Evolutionary conservation across 1,140 invertebrate genomes (phyloP).

Genomic region (Lucilia sericata): DNA sequence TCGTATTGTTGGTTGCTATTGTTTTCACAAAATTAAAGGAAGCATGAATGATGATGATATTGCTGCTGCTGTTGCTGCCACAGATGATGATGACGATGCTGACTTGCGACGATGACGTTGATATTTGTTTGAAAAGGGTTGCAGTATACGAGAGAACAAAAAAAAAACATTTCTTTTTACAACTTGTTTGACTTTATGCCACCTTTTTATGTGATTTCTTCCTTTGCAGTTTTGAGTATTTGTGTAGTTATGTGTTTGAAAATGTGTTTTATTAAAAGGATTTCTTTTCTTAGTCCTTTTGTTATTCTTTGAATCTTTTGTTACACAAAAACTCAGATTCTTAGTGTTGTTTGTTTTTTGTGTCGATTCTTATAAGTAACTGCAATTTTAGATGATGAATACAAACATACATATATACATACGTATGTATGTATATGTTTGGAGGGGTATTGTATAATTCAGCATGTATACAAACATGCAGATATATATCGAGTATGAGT

Average conservation of each 20-base stretch:
- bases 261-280: not conserved
- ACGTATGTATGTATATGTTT: too few relatives aligned
- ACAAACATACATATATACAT: not conserved
- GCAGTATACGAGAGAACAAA: not conserved
- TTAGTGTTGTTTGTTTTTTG: not conserved
- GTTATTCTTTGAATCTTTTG: slow-evolving; percentile 27
- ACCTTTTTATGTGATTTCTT: not conserved
- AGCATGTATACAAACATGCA: too few relatives aligned
- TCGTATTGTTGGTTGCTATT: slow-evolving; percentile 2
- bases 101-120: not conserved
- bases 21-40: not conserved
- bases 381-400: slow-evolving; percentile 3
- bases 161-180: not conserved
- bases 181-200: slow-evolving; percentile 3
- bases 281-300: slow-evolving; percentile 7
- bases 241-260: not conserved
- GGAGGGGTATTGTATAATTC: too few relatives aligned
- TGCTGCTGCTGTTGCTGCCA: not conserved
- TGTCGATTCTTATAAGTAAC: not conserved
- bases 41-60: not conserved
- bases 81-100: not conserved
- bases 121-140: slow-evolving; percentile 4
- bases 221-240: not conserved
- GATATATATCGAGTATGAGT: too few relatives aligned
- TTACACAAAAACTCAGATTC: slow-evolving; percentile 1